These are phyloP conservation scores for Muraenolepis orangiensis DNA, from an alignment of 2,797 vertebrate species.

Conservation along the genomic window DNA sequence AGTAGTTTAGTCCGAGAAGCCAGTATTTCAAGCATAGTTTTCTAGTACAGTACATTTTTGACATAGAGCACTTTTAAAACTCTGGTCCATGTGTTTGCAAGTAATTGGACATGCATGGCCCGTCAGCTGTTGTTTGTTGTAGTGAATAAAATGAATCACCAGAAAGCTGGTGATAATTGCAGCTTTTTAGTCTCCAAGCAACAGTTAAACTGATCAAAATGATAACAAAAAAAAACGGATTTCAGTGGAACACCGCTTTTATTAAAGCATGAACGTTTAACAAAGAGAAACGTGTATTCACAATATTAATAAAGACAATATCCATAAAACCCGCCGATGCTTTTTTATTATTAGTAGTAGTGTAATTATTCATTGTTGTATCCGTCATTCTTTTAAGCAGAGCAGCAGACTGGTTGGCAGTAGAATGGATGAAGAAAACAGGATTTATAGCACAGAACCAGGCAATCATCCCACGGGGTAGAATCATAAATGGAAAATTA, in stretches of 20 bases:
- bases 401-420: not conserved
- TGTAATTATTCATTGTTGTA: not conserved
- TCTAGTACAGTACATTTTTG: slow-evolving; percentile 52
- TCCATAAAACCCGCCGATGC: not conserved
- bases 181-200: slow-evolving; percentile 38
- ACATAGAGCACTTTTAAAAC: slow-evolving; percentile 55
- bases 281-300: not conserved
- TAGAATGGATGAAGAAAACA: too few species aligned
- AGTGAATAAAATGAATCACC: slow-evolving; percentile 64
- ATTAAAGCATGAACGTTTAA: not conserved
- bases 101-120: slow-evolving; percentile 58
- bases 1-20: too few species aligned
- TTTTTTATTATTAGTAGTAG: not conserved
- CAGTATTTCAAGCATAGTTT: too few species aligned
- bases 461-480: not conserved
- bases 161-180: slow-evolving; percentile 57
- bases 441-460: not conserved
- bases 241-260: not conserved
- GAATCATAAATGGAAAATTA: not conserved
- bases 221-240: slow-evolving; percentile 22
- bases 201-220: slow-evolving; percentile 32
- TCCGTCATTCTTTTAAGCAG: not conserved
- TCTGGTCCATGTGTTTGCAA: slow-evolving; percentile 38
- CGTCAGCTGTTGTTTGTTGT: slow-evolving; percentile 51
- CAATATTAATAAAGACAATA: not conserved